These are phyloP conservation scores for Macroteleia sp. DNA, from an alignment of 2,888 invertebrate genomes.

Conservation along the genomic window DNA sequence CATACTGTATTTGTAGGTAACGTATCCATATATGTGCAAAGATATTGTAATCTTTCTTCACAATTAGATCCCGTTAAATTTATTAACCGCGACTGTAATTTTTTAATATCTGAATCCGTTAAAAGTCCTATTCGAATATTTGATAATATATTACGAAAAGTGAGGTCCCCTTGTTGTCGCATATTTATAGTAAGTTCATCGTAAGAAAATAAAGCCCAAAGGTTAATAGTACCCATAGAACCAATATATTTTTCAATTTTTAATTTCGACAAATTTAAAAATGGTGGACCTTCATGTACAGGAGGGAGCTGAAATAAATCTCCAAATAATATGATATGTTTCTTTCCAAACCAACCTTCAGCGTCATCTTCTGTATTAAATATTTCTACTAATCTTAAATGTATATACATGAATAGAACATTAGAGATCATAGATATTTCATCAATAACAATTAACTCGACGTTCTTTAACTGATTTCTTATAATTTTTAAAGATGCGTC, in stretches of 20 bases:
- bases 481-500: neutral
- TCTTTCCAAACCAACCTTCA: slow-evolving; percentile 74
- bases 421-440: slow-evolving; percentile 69
- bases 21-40: slow-evolving; percentile 21
- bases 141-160: slow-evolving; percentile 68
- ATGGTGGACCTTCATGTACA: slow-evolving; percentile 69
- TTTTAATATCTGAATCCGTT: slow-evolving; percentile 16
- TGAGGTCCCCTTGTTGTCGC: slow-evolving; percentile 66
- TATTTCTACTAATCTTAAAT: slow-evolving; percentile 70
- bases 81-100: slow-evolving; percentile 20
- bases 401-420: slow-evolving; percentile 69
- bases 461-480: neutral
- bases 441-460: slow-evolving; percentile 71
- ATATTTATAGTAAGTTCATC: slow-evolving; percentile 74
- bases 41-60: slow-evolving; percentile 12
- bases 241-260: slow-evolving; percentile 68
- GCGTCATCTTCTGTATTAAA: slow-evolving; percentile 69
- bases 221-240: slow-evolving; percentile 64
- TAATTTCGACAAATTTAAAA: slow-evolving; percentile 58
- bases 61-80: neutral
- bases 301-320: slow-evolving; percentile 76
- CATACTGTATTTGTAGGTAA: slow-evolving; percentile 67
- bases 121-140: slow-evolving; percentile 47
- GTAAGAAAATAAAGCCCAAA: slow-evolving; percentile 71
- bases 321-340: slow-evolving; percentile 71